Conservation (phyloP, 2,888 invertebrate species). For the Acronicta aceris region DNA sequence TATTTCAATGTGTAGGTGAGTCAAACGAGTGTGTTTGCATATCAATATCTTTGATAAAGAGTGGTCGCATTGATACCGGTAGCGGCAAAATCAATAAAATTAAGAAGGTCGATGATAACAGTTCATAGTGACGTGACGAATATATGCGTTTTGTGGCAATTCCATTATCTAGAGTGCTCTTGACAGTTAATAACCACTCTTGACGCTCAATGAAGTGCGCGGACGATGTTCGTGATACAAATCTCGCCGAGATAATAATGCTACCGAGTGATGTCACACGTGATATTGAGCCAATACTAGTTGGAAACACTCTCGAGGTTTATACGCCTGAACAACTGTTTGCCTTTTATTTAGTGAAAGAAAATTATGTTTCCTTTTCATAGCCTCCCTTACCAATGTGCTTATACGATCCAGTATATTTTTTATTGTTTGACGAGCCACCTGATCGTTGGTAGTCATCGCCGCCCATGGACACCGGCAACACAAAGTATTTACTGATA, state of each 20-base stretch:
- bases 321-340: constrained; percentile 26
- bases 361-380: constrained; percentile 14
- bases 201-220: constrained; percentile 69
- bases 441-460: too few relatives aligned
- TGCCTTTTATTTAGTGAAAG: constrained; percentile 21
- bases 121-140: constrained; percentile 63
- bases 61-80: constrained; percentile 22
- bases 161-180: constrained; percentile 88
- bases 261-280: constrained; percentile 75
- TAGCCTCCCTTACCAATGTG: background rate
- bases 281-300: constrained; percentile 69
- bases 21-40: constrained; percentile 1
- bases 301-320: constrained; percentile 11
- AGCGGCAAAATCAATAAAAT: constrained; percentile 51
- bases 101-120: constrained; percentile 61
- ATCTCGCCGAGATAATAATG: constrained; percentile 60
- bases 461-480: too few relatives aligned
- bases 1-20: constrained; percentile 25
- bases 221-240: constrained; percentile 68
- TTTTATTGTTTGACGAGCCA: too few relatives aligned
- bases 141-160: constrained; percentile 75
- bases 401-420: too few relatives aligned
- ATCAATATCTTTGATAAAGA: constrained; percentile 33
- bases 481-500: too few relatives aligned
- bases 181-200: constrained; percentile 83